phyloP scores from a whole-genome alignment of 1,140 invertebrate genomes.

The Brevipalpus yothersi region DNA sequence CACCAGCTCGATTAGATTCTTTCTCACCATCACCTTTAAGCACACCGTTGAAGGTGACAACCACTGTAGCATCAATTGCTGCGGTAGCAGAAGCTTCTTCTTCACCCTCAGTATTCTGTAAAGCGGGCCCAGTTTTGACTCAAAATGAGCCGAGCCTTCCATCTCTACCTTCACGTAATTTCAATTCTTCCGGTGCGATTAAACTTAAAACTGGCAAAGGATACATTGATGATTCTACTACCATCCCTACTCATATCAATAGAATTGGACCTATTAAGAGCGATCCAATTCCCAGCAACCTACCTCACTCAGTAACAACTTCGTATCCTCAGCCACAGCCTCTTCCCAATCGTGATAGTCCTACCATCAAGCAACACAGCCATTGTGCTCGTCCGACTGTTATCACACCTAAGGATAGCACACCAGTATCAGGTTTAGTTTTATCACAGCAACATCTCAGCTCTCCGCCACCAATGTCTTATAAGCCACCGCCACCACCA shows the following conservation, averaged over 20 bases:
- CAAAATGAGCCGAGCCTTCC: conserved; percentile 6
- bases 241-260: no score
- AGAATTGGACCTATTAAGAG: no score
- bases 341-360: background rate
- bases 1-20: background rate
- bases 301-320: background rate
- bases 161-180: conserved; percentile 9
- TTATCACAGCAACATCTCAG: background rate
- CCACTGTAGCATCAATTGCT: background rate
- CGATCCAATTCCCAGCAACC: background rate
- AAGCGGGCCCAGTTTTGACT: conserved; percentile 1
- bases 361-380: background rate
- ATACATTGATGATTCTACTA: background rate
- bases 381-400: no score
- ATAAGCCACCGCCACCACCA: background rate
- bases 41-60: background rate
- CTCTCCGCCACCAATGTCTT: background rate
- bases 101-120: background rate
- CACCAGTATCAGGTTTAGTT: no score
- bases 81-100: background rate
- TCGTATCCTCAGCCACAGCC: background rate
- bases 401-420: no score
- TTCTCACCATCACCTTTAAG: background rate
- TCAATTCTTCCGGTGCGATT: conserved; percentile 6
- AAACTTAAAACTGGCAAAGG: conserved; percentile 10